Evolutionary conservation across 1,140 invertebrate species (phyloP), one percentile per base, ranked within the genome.

Genomic region (Bombus impatiens): DNA sequence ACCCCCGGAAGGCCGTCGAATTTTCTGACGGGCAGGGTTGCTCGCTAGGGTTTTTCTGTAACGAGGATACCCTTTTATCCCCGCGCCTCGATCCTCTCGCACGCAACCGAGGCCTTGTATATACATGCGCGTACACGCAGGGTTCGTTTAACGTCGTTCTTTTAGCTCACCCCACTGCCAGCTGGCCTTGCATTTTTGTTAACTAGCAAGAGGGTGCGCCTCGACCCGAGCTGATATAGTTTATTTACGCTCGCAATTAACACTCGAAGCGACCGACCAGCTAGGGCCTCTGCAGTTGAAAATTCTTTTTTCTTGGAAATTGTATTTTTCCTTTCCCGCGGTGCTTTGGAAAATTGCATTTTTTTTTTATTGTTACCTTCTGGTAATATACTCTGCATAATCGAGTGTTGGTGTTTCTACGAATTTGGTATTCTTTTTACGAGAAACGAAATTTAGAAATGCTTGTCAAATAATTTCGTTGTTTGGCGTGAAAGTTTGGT

Each of bases 61-160:
- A 90, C 86, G 88, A 90, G 89, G 86, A 90, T 90, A 88, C 89
- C 86, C 89, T 90, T 90, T 90, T 67, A 90, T 90, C 82, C 86
- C 78, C 86, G 82, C 82, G 86, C 67, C 67, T 67, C 86, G 82
- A 86, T 90, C 83, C 82, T 88, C 89, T 75, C 86, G 85, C 88
- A 84, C 88, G 75, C 85, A 84, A 89, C 81, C 67, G 77, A 53
- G 9, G 47, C 28, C 68, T 25, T 37, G 80, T 80, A 44, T 84
- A 62, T 72, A 78, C 44, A 88, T 59, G 70, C 67, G 78, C 82
- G 78, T 84, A 82, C 68, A 87, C 62, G 86, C 57, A 65, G 88
- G 81, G 84, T 77, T 89, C 86, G 88, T 89, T 87, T 81, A 81
- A 70, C 84, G 76, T 68, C 80, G 75, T 81, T 89, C 80, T 78